Evolutionary conservation across 2,888 invertebrate species (phyloP).

Genomic region (Cerceris rybyensis): DNA sequence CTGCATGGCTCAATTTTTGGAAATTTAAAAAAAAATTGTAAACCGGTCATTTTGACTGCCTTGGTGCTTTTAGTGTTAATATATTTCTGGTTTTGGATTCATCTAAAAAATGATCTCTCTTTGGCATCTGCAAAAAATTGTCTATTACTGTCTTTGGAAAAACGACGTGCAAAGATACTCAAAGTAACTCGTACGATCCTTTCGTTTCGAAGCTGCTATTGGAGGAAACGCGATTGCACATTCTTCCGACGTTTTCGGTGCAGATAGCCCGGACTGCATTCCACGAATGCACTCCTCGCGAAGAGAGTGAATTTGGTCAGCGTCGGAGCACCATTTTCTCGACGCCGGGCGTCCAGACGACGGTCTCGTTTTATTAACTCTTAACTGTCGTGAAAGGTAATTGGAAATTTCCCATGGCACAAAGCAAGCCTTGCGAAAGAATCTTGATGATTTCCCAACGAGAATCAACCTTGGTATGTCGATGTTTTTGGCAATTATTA

Average conservation of each 20-base stretch:
- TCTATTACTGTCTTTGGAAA: too few relatives aligned
- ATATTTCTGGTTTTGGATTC: neutral
- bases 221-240: conserved; percentile 46
- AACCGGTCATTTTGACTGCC: neutral
- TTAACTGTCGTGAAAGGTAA: conserved; percentile 24
- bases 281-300: conserved; percentile 22
- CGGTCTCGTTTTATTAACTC: conserved; percentile 5
- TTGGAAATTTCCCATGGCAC: conserved; percentile 37
- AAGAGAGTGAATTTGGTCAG: conserved; percentile 38
- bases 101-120: too few relatives aligned
- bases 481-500: too few relatives aligned
- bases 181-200: neutral
- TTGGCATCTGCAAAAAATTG: too few relatives aligned
- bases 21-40: neutral
- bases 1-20: neutral
- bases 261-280: conserved; percentile 33
- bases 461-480: too few relatives aligned
- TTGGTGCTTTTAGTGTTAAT: too few relatives aligned
- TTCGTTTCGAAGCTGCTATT: conserved; percentile 15
- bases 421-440: neutral
- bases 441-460: neutral
- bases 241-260: conserved; percentile 35
- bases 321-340: conserved; percentile 35
- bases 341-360: neutral
- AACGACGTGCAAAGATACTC: neutral